Base-by-base conservation (phyloP, 2,797 vertebrate genomes). In the Fistularia tabacaria region DNA sequence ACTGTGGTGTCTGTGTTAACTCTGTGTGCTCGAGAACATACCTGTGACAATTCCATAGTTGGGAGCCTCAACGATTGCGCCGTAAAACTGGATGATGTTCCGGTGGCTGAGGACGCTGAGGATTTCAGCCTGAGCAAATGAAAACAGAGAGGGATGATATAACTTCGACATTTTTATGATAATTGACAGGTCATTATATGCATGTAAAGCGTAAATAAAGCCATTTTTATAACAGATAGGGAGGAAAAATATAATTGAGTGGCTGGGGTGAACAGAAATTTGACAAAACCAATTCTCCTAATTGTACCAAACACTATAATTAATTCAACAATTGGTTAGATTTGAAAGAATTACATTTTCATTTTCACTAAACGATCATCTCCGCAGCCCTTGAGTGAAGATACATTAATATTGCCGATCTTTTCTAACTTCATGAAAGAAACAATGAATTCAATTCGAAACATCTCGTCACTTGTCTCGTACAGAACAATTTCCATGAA, bases 81-180 rank as follows among this genome's bases (percentile, higher is more conserved):
- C 97, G 10, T 94, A 98, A 91, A 99, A 99, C 90, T 99, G 95
- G 85, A 99, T 98, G 88, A 99, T 92, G 87, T 99, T 99, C 52
- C 93, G 92, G 89, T 99, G 97, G 85, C 97, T 99, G 81, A 99
- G 94, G 50, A 99, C 92, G 59, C 97, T 99, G 69, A 99, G 93
- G 84, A 99, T 99, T 90, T 97, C 95, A 66, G 97, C 97, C 97
- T 98, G 78, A 54, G 36, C 1, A 49, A 42, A 25, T 8, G 12
- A 60, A 46, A 5, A 68, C 43, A 80, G 38, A 80, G 46, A 54
- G 51, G 8, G 14, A 45, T 2, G 14, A 6, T 11, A 11, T 43
- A 12, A 45, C 6, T 13, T 25, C 25, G 25, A 25, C 25, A 25
- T 25, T 25, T 25, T 25, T 25, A 25, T 25, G 25, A 25, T 25